phyloP scores from a whole-genome alignment of 2,888 invertebrate genomes.

The Seira musarum region DNA sequence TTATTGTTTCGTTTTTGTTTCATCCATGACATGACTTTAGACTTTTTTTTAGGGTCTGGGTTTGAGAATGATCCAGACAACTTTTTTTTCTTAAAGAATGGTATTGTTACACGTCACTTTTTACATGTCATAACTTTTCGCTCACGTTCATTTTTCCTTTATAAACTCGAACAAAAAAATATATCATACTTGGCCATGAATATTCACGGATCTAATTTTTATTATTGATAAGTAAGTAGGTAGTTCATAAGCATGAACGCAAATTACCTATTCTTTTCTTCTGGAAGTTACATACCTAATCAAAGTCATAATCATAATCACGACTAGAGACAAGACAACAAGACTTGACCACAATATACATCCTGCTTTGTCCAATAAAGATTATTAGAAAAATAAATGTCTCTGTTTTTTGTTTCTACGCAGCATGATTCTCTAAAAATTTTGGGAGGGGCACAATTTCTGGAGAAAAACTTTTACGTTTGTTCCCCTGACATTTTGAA shows the following conservation, averaged over 20 bases:
- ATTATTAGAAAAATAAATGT: slow-evolving; percentile 10
- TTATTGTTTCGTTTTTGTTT: too few species aligned
- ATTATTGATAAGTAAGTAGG: background rate
- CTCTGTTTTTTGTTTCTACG: too few species aligned
- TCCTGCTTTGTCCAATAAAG: slow-evolving; percentile 19
- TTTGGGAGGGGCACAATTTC: too few species aligned
- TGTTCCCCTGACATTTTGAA: background rate
- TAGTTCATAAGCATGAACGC: background rate
- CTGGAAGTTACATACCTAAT: background rate
- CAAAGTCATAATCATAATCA: background rate
- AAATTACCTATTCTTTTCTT: background rate
- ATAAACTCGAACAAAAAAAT: slow-evolving; percentile 7
- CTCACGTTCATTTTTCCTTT: slow-evolving; percentile 2
- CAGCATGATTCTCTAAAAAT: too few species aligned
- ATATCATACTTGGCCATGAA: slow-evolving; percentile 24
- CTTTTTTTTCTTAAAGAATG: too few species aligned
- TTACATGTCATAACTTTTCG: slow-evolving; percentile 12
- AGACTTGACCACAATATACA: background rate
- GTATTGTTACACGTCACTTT: slow-evolving; percentile 20
- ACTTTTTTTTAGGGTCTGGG: too few species aligned
- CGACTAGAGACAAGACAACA: slow-evolving; percentile 10
- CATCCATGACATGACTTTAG: too few species aligned
- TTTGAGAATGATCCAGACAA: too few species aligned
- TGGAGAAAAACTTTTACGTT: too few species aligned
- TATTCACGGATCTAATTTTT: slow-evolving; percentile 38